These are phyloP conservation scores for Anguilla rostrata DNA, from an alignment of 2,113 vertebrate species.

Conservation along the genomic window DNA sequence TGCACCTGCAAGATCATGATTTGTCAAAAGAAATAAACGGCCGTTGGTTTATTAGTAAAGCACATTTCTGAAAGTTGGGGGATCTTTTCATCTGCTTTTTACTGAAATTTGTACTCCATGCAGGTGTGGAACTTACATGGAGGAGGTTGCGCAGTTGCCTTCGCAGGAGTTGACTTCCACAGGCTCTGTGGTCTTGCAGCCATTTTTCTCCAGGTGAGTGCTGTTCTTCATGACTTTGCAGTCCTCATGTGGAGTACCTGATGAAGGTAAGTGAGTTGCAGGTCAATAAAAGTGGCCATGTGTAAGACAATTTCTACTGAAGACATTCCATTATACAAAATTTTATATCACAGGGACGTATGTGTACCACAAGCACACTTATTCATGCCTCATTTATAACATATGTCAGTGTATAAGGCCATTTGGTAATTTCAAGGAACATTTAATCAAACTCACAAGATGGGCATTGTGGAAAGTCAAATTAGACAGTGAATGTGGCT, in stretches of 20 bases:
- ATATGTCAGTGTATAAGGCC: not conserved
- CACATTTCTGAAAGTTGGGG: no score
- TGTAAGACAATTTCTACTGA: not conserved
- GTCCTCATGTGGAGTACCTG: constrained; percentile 50
- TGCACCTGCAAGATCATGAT: no score
- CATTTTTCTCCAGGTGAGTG: constrained; percentile 55
- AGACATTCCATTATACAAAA: not conserved
- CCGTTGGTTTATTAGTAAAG: no score
- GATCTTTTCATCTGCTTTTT: not conserved
- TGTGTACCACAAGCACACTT: no score
- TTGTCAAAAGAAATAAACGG: no score
- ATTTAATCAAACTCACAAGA: not conserved
- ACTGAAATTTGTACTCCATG: no score
- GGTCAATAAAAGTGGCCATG: not conserved
- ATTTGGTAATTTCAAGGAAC: not conserved
- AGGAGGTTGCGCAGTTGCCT: constrained; percentile 75
- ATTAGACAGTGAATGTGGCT: no score
- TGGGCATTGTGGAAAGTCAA: no score
- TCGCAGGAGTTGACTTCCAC: constrained; percentile 75
- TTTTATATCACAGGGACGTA: not conserved
- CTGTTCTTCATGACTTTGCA: constrained; percentile 63
- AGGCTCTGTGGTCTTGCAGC: constrained; percentile 61
- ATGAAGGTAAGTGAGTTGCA: constrained; percentile 30
- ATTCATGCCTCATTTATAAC: not conserved
- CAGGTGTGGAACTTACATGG: constrained; percentile 72